Evolutionary conservation across 2,888 invertebrate species (phyloP), one percentile per base, ranked within the genome.

Genomic region (Meghimatium bilineatum): DNA sequence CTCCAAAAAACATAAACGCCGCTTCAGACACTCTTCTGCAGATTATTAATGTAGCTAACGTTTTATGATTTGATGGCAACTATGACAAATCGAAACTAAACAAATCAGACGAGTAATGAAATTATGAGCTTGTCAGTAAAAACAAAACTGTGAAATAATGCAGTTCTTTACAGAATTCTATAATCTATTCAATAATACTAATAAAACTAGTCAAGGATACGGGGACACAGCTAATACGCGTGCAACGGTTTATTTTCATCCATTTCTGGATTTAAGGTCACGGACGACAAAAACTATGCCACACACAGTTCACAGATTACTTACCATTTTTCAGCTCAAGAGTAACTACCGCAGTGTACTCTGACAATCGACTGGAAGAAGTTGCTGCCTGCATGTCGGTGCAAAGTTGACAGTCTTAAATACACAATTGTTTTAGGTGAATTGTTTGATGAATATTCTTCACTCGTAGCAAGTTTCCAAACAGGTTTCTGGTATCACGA

Each of bases 251-350:
- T 32, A 44, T 52, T 23, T 34, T 14, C 69, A 14, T 34, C 67
- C 69, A 71, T 26, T 80, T 34, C 71, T 26, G n/a, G 23, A 32
- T 36, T n/a, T 17, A 56, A 80, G 71, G 80, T 71, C 80, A 80
- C 56, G 71, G 63, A 66, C 66, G 66, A 29, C 38, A 36, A 38
- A n/a, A 71, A 71, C 23, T 38, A 26, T 26, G 71, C 0, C 52
- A 52, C 32, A 52, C 29, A 56, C 23, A 32, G 14, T 17, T 2
- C 17, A 52, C 17, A 74, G 2, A 49, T 67, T 38, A 84, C 87
- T 90, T 87, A 90, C 90, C 89, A 66, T 90, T 87, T 80, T 87
- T 88, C 29, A 90, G 89, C 83, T 90, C 90, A 81, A 87, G 86
- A 23, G 89, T 90, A 71, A 90, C 88, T 38, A 88, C 90, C 29